phyloP scores from a whole-genome alignment of 64 coral and sea anemone species.

The Porites lutea region DNA sequence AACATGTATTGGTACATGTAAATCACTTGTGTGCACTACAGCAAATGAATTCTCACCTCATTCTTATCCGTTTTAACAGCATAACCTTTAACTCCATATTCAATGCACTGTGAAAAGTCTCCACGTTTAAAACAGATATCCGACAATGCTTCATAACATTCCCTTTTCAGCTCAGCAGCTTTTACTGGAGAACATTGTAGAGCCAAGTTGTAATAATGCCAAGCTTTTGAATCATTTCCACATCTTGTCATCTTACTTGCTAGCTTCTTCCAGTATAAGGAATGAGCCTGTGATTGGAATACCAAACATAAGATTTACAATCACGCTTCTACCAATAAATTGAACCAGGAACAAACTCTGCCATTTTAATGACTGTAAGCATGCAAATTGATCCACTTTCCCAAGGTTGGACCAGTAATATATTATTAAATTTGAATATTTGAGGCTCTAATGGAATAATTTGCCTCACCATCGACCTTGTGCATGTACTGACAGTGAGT shows the following conservation, averaged over 20 bases:
- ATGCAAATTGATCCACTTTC: too few relatives aligned
- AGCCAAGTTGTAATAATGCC: conserved; percentile 30
- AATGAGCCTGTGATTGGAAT: background rate
- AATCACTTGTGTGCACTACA: background rate
- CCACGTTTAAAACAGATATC: conserved; percentile 21
- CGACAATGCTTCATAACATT: conserved; percentile 14
- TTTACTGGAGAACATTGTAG: background rate
- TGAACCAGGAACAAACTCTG: too few relatives aligned
- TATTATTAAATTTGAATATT: too few relatives aligned
- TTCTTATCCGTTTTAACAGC: background rate
- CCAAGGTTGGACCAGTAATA: too few relatives aligned
- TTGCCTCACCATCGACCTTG: too few relatives aligned
- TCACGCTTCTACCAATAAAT: too few relatives aligned
- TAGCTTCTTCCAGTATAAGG: conserved; percentile 21
- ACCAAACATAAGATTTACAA: background rate
- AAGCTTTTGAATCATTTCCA: background rate
- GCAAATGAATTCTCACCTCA: background rate
- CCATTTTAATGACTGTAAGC: too few relatives aligned
- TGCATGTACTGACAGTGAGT: too few relatives aligned
- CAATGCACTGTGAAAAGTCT: conserved; percentile 28
- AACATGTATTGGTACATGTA: too few relatives aligned
- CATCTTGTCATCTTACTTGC: background rate
- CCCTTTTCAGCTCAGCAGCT: background rate
- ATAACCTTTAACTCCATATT: conserved; percentile 16
- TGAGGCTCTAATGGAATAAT: too few relatives aligned